These are phyloP conservation scores for Sphyrna mokarran DNA, from an alignment of 2,113 vertebrate genomes.

Conservation along the genomic window DNA sequence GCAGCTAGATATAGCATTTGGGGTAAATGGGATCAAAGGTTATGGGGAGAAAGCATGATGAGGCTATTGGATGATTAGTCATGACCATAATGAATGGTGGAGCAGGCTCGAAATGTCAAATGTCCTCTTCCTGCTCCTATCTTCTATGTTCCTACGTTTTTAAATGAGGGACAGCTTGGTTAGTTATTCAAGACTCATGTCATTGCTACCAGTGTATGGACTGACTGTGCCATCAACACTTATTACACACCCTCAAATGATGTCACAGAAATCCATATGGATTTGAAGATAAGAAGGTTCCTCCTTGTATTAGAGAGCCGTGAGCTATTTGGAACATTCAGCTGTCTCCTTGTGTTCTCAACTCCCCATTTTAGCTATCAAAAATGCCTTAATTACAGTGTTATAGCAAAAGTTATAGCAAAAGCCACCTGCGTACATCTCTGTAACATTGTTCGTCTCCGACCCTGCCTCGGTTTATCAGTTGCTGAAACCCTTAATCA, in stretches of 20 bases:
- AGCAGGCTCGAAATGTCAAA: too few species aligned
- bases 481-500: background rate
- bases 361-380: background rate
- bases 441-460: background rate
- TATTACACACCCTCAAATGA: background rate
- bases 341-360: background rate
- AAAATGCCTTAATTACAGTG: background rate
- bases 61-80: too few species aligned
- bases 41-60: too few species aligned
- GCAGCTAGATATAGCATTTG: too few species aligned
- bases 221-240: background rate
- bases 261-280: background rate
- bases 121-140: too few species aligned
- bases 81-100: too few species aligned
- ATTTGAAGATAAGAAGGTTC: background rate
- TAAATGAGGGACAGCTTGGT: background rate
- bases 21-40: too few species aligned
- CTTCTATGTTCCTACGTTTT: too few species aligned
- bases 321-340: background rate
- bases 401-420: conserved; percentile 24
- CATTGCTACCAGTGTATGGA: background rate
- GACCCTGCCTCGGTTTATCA: background rate
- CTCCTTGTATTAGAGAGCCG: background rate
- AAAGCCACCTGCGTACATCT: background rate
- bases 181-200: background rate